Percentiles rank a stretch among this genome's conserved stretches.
Evolutionary conservation across 2,888 invertebrate genomes (phyloP).

Genomic region (Tenthredo livida): DNA sequence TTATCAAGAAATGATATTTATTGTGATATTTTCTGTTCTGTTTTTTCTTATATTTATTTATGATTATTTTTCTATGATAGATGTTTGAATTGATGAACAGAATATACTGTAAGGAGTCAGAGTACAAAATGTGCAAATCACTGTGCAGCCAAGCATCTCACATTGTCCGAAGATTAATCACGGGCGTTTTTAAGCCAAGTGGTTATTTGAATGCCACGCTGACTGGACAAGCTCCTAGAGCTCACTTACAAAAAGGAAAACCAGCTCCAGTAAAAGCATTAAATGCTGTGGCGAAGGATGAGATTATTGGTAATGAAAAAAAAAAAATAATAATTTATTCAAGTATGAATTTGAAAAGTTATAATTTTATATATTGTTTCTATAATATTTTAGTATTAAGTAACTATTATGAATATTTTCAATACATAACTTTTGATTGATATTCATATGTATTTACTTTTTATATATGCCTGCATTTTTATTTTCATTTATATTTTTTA

Average conservation of each 20-base stretch:
- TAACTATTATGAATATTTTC: too few relatives aligned
- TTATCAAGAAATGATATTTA: too few relatives aligned
- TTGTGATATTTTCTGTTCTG: too few relatives aligned
- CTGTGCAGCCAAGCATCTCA: slow-evolving; percentile 25
- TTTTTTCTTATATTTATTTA: too few relatives aligned
- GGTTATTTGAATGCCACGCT: slow-evolving; percentile 26
- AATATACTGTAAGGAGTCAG: slow-evolving; percentile 25
- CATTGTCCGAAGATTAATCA: slow-evolving; percentile 23
- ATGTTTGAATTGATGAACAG: background rate
- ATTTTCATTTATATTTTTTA: too few relatives aligned
- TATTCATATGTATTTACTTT: too few relatives aligned
- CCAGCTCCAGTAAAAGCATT: slow-evolving; percentile 15
- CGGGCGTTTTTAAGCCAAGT: slow-evolving; percentile 25
- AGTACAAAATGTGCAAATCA: background rate
- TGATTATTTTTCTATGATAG: background rate
- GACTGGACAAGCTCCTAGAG: slow-evolving; percentile 31
- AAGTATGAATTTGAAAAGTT: too few relatives aligned
- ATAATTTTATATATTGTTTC: too few relatives aligned
- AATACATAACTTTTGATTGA: background rate
- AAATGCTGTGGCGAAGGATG: background rate
- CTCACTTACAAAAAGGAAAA: background rate
- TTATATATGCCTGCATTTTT: too few relatives aligned
- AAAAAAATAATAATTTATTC: too few relatives aligned
- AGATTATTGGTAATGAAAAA: background rate
- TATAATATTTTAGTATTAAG: too few relatives aligned